Base-by-base conservation (phyloP, 1,140 invertebrate genomes). In the Pachypsylla venusta region DNA sequence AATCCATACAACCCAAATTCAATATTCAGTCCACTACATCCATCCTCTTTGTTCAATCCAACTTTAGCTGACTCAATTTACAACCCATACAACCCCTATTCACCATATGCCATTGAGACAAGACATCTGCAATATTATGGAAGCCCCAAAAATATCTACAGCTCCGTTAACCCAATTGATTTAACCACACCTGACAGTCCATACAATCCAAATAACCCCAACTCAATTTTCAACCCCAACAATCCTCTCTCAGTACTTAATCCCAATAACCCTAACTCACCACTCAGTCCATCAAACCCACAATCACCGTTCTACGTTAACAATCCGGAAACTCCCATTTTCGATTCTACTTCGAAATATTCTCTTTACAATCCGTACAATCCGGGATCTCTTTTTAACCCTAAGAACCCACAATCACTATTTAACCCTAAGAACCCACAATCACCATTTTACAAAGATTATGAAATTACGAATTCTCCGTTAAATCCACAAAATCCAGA, bases 361-460 rank as follows among this genome's bases (percentile, higher is more conserved):
- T 48, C 42, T 48, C 16, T 48, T n/a, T 48, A 19, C 16, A 48
- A 48, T n/a, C 42, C 42, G 16, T 19, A 48, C 16, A 48, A 48
- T n/a, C n/a, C 4, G 4, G 16, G 3, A 48, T 48, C 42, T 4
- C 42, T 22, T 48, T 48, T 48, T n/a, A 48, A 48, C 16, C 42
- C 42, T 7, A 48, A 48, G 30, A 48, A 48, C n/a, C 42, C 42
- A 48, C 4, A 3, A 7, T 48, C 42, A 7, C 42, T 48, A n/a
- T 48, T 48, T 22, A 48, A 48, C n/a, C 42, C 42, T 5, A 48
- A 48, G n/a, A 48, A 48, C n/a, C 42, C 42, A 7, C 7, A 48
- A 10, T 48, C 42, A 48, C 42, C 42, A 48, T 48, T 48, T n/a
- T 48, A 48, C 42, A 48, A 4, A 19, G 42, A 48, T 48, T 10